Base-by-base conservation (phyloP, 2,113 vertebrate species). In the Nothobranchius kuhntae region DNA sequence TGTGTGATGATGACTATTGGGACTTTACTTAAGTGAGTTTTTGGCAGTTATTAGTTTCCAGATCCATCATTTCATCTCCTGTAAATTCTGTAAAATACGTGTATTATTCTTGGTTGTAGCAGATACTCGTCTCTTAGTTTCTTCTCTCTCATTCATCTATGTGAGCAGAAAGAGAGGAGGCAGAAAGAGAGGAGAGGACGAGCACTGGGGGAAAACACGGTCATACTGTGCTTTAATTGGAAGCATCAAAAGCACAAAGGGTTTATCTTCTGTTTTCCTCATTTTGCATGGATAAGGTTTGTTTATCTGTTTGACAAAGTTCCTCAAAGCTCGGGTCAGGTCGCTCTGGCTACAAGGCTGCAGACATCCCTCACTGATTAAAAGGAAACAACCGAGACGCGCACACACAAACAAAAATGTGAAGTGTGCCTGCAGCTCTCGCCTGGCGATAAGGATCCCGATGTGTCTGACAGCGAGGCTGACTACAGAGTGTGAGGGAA, bases 401-500 rank as follows among this genome's bases (percentile, higher is more conserved):
- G 50, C 36, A 71, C 63, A 67, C 30, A 69, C 65, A 65, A 68
- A 74, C 78, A 64, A 53, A 77, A 60, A 70, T 51, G 82, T 58
- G 70, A 42, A 67, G 24, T 68, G 65, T 0, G 75, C 75, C 77
- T 73, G 77, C 81, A 84, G 86, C 79, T 76, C 70, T 71, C 55
- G 69, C 83, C 71, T 82, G 84, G 78, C n/a, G 88, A 92, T 92
- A 90, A 89, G 89, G 87, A 91, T 92, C 89, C 88, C 83, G 83
- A 86, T 86, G 83, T 91, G 87, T 92, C 89, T 89, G 91, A 91
- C 89, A 91, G 91, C 51, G 59, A 86, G 83, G 75, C 87, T 87
- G 91, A 90, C 91, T 87, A 90, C 87, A 76, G 90, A 91, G 88
- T 92, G 87, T 83, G 82, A 89, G 89, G 91, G 91, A 93, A 92